A percentile compares a stretch with the other conserved stretches of the same genome.
phyloP scores from a whole-genome alignment of 2,888 invertebrate genomes.

The Hartigia nigra region DNA sequence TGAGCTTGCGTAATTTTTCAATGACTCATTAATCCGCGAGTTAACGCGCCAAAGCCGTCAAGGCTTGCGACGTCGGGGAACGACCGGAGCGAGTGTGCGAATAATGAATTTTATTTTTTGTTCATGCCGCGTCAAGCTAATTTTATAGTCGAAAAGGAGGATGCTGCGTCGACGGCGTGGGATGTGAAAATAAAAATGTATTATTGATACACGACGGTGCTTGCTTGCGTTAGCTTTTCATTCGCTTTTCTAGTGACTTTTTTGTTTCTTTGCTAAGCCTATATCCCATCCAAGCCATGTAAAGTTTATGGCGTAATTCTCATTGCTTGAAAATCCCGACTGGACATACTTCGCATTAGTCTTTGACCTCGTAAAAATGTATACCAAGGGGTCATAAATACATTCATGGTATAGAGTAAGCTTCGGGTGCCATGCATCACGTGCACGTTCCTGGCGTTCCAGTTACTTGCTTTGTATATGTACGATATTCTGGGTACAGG shows the following conservation, averaged over 20 bases:
- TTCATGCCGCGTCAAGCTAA: neutral
- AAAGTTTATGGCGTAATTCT: neutral
- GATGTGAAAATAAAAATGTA: neutral
- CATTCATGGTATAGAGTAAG: neutral
- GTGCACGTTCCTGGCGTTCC: neutral
- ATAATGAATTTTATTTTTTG: neutral
- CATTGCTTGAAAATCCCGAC: neutral
- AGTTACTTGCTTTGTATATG: neutral
- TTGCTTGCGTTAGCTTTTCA: neutral
- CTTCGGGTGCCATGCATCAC: neutral
- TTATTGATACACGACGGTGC: neutral
- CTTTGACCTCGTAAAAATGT: neutral
- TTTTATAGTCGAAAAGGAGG: neutral
- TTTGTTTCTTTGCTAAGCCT: neutral
- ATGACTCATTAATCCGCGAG: neutral
- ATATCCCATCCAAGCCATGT: neutral
- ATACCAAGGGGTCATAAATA: neutral
- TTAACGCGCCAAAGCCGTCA: neutral
- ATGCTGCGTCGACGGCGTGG: neutral
- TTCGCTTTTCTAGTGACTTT: neutral
- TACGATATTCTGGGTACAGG: neutral
- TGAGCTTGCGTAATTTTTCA: slow-evolving; percentile 3
- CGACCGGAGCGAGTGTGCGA: neutral
- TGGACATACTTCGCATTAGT: neutral
- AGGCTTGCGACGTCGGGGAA: neutral